Evolutionary conservation across 2,113 vertebrate genomes (phyloP), one percentile per base, ranked within the genome.

Genomic region (Nerophis lumbriciformis): DNA sequence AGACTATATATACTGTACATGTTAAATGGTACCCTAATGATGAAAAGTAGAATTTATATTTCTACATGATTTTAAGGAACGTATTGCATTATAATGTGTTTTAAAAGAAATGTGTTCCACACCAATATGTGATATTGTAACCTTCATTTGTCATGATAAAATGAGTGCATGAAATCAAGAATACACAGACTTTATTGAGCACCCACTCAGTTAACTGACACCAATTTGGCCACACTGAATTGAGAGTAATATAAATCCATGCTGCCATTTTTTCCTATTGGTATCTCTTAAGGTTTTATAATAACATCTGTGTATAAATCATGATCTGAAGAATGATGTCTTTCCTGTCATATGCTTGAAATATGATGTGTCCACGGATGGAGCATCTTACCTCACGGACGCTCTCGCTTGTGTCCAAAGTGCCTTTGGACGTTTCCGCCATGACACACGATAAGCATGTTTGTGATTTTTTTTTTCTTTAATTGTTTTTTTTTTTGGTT

Each of bases 401-500:
- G 36, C 69, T 60, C 65, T 67, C 68, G 28, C 68, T 66, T 63
- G 78, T 78, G 79, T 86, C 78, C 59, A 57, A 73, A 76, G 82
- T 87, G 82, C 86, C 84, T 87, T 84, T 39, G 69, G 82, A 79
- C 72, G 65, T 75, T 64, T 66, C 67, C 74, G 60, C 64, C 64
- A 28, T 50, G 70, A 71, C 67, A 78, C 54, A 65, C 35, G 16
- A 53, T 53, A 47, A 69, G 53, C 61, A 65, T 66, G 63, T 36
- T 11, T 16, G 15, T 57, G 8, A 3, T 42, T 42, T 45, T 45
- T 57, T 45, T 56, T 15, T 50, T 19, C 14, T 0, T 16, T 57
- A 65, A 60, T 49, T 16, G 9, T 57, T 16, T 16, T 19, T 11
- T 57, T 55, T 71, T 44, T 2, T 35, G 44, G 12, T 49, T 44